A percentile compares a stretch with the other conserved stretches of the same genome.
Conservation (phyloP, 1,140 invertebrate genomes). For the Diorhabda carinulata region DNA sequence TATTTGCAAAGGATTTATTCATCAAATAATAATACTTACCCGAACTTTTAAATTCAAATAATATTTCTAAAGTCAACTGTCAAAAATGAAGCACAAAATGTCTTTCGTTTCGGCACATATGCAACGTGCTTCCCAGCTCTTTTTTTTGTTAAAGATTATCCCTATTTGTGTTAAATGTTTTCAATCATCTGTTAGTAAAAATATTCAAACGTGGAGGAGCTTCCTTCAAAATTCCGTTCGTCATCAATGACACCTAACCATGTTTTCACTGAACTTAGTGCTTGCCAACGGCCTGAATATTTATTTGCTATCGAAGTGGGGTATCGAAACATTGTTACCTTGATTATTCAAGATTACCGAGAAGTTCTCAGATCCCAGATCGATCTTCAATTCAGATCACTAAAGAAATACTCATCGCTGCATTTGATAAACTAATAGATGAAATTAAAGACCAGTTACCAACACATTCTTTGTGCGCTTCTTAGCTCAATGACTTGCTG, state of each 20-base stretch:
- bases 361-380: slow-evolving; percentile 20
- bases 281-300: too few relatives aligned
- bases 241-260: neutral
- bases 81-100: too few relatives aligned
- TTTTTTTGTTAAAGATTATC: too few relatives aligned
- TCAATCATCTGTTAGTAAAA: too few relatives aligned
- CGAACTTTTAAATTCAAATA: too few relatives aligned
- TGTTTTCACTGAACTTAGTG: too few relatives aligned
- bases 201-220: neutral
- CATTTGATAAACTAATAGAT: slow-evolving; percentile 25
- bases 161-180: too few relatives aligned
- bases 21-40: too few relatives aligned
- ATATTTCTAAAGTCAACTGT: too few relatives aligned
- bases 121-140: too few relatives aligned
- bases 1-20: too few relatives aligned
- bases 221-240: neutral
- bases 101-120: too few relatives aligned
- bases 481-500: slow-evolving; percentile 22
- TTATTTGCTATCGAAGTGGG: slow-evolving; percentile 11
- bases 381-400: slow-evolving; percentile 23
- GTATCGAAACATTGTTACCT: slow-evolving; percentile 27
- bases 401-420: slow-evolving; percentile 16
- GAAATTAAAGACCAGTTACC: slow-evolving; percentile 21
- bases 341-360: slow-evolving; percentile 20
- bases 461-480: slow-evolving; percentile 20